These are phyloP conservation scores for Corythucha ciliata DNA, from an alignment of 2,888 invertebrate species.

Conservation along the genomic window DNA sequence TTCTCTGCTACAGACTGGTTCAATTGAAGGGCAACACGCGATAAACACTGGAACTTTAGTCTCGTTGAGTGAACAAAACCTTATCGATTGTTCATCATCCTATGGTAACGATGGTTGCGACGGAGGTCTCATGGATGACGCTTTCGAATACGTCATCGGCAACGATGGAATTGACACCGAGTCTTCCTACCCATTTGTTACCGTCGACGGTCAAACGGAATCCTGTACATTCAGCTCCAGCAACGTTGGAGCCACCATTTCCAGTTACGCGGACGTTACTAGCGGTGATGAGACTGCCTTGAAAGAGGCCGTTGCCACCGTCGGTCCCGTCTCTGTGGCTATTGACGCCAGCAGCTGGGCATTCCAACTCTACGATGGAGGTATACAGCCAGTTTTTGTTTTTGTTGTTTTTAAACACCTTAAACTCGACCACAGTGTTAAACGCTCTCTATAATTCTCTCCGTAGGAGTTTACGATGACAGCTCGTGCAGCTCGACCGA, in stretches of 20 bases:
- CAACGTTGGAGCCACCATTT: conserved; percentile 65
- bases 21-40: conserved; percentile 48
- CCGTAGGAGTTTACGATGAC: conserved; percentile 62
- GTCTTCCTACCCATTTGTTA: conserved; percentile 46
- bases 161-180: conserved; percentile 51
- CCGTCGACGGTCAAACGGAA: no score
- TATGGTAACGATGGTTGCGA: conserved; percentile 48
- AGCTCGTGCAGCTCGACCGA: conserved; percentile 57
- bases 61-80: conserved; percentile 49
- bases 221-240: conserved; percentile 51
- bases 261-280: conserved; percentile 67
- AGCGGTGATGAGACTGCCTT: conserved; percentile 61
- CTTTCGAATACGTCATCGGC: conserved; percentile 45
- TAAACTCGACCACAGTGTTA: no score
- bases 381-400: no score
- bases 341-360: conserved; percentile 78
- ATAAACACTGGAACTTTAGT: conserved; percentile 44
- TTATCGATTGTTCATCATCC: conserved; percentile 47
- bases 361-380: conserved; percentile 70
- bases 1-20: no score
- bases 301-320: conserved; percentile 64
- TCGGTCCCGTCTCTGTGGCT: conserved; percentile 77
- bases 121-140: conserved; percentile 48
- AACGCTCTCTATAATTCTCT: no score
- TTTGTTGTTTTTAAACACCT: no score